These are phyloP conservation scores for Dicentrarchus labrax DNA, from an alignment of 2,113 vertebrate genomes.

Conservation along the genomic window DNA sequence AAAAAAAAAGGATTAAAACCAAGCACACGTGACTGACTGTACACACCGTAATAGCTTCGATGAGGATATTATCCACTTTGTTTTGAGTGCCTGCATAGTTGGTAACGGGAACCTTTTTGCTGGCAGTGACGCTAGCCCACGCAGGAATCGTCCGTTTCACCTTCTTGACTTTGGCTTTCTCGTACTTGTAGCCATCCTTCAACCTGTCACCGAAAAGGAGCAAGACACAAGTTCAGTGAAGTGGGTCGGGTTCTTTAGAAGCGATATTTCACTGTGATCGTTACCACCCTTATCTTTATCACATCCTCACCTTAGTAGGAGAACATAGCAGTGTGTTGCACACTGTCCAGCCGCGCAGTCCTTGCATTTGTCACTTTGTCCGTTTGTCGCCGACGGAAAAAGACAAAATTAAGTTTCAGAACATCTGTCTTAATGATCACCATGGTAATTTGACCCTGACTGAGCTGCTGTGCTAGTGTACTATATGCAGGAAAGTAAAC, in stretches of 20 bases:
- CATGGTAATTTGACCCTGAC: constrained; percentile 39
- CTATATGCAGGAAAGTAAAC: not conserved
- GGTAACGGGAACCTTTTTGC: constrained; percentile 90
- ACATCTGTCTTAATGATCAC: constrained; percentile 77
- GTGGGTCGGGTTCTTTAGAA: not conserved
- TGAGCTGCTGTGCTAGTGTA: constrained; percentile 19
- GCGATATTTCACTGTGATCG: constrained; percentile 85
- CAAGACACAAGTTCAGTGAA: constrained; percentile 63
- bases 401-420: constrained; percentile 80
- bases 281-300: constrained; percentile 78
- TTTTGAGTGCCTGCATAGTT: constrained; percentile 91
- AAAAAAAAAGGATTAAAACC: not conserved
- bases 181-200: constrained; percentile 89
- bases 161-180: constrained; percentile 95
- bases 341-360: constrained; percentile 83
- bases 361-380: constrained; percentile 83
- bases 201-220: constrained; percentile 83
- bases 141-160: constrained; percentile 96
- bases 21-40: not conserved
- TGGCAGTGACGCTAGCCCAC: constrained; percentile 93
- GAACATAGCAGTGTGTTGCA: constrained; percentile 84
- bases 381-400: constrained; percentile 75
- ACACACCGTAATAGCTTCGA: constrained; percentile 93
- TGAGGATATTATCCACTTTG: constrained; percentile 94
- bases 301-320: constrained; percentile 83